A percentile compares a stretch with the other conserved stretches of the same genome.
phyloP scores from a whole-genome alignment of 2,797 vertebrate genomes.

The Micromesistius poutassou region DNA sequence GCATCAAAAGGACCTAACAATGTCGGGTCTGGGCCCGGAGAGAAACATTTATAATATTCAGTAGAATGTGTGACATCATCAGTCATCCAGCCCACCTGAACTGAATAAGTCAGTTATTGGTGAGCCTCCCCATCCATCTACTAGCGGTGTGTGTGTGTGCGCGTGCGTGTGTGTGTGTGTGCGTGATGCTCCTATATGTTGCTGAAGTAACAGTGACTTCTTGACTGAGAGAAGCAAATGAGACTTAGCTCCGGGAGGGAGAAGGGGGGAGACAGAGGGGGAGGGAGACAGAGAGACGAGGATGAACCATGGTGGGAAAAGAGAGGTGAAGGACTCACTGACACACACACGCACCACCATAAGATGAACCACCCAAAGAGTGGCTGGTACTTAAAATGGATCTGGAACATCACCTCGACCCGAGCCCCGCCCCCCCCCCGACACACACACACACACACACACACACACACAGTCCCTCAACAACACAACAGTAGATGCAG shows the following conservation, averaged over 20 bases:
- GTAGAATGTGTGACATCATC: constrained; percentile 29
- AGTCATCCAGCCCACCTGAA: constrained; percentile 22
- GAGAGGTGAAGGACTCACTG: constrained; percentile 7
- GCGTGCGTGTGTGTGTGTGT: neutral
- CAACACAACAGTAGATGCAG: neutral
- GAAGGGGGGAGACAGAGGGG: neutral
- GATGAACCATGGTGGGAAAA: neutral
- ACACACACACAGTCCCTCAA: neutral
- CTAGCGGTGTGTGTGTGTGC: constrained; percentile 43
- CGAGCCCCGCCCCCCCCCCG: neutral
- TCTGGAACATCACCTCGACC: neutral
- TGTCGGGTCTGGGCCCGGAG: neutral
- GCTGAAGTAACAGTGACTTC: constrained; percentile 10
- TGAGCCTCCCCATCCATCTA: constrained; percentile 44
- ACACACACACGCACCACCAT: constrained; percentile 7
- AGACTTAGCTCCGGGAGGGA: neutral
- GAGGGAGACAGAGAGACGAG: neutral
- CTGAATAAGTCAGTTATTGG: constrained; percentile 47
- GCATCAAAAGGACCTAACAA: neutral
- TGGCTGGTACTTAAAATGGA: constrained; percentile 21
- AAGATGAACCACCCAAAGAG: neutral
- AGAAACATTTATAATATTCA: constrained; percentile 24
- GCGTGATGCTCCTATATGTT: neutral
- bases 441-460: constrained; percentile 8
- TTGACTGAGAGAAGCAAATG: constrained; percentile 12